Percentiles rank a stretch among this genome's conserved stretches.
phyloP scores from a whole-genome alignment of 2,113 vertebrate genomes.

The Misgurnus anguillicaudatus region DNA sequence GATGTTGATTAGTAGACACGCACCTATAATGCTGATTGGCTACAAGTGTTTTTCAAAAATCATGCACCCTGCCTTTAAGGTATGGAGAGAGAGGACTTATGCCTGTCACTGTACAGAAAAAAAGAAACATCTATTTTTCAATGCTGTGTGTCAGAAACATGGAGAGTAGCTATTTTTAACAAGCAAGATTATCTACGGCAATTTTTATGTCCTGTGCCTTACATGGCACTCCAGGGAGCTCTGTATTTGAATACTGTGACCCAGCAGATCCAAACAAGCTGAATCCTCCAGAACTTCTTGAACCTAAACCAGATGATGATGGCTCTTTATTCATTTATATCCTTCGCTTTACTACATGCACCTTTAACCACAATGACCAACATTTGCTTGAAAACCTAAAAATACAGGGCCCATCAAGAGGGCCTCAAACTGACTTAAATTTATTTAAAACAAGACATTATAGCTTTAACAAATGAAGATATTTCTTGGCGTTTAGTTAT shows the following conservation, averaged over 20 bases:
- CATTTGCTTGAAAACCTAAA: no score
- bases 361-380: background rate
- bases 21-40: no score
- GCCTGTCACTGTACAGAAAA: constrained; percentile 77
- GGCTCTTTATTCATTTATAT: constrained; percentile 49
- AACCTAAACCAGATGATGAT: constrained; percentile 23
- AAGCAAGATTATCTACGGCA: no score
- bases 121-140: background rate
- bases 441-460: no score
- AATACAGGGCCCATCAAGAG: background rate
- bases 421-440: no score
- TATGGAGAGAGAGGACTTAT: constrained; percentile 88
- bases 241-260: constrained; percentile 77
- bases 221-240: constrained; percentile 81
- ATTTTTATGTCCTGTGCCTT: constrained; percentile 58
- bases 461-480: no score
- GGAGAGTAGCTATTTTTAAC: no score
- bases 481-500: no score
- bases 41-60: no score
- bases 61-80: constrained; percentile 64
- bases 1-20: no score
- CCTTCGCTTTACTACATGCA: background rate
- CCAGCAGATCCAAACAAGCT: constrained; percentile 74
- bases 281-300: constrained; percentile 54
- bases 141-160: no score